Percentiles rank a stretch among this genome's conserved stretches.
Conservation (phyloP, 2,797 vertebrate species). For the Steatocranus sp. region DNA sequence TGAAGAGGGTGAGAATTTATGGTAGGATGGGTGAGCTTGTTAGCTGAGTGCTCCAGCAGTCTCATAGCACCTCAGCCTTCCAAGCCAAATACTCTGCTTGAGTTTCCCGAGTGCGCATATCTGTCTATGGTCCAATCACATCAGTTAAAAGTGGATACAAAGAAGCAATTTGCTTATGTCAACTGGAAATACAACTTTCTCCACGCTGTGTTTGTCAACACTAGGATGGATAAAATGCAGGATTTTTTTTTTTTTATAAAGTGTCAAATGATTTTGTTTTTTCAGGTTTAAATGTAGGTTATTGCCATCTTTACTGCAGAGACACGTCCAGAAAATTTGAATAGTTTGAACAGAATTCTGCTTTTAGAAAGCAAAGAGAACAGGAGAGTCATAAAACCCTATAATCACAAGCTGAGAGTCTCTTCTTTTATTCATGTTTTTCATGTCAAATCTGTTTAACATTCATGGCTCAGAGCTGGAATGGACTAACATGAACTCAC, state of each 20-base stretch:
- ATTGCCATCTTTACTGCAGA: background rate
- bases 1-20: slow-evolving; percentile 61
- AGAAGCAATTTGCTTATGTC: slow-evolving; percentile 44
- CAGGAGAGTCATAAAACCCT: background rate
- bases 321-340: background rate
- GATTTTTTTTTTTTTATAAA: background rate
- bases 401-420: slow-evolving; percentile 11
- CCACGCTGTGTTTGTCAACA: background rate
- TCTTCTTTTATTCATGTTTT: slow-evolving; percentile 45
- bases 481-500: slow-evolving; percentile 19
- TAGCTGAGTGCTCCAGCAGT: slow-evolving; percentile 29
- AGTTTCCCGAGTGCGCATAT: slow-evolving; percentile 45
- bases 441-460: slow-evolving; percentile 23
- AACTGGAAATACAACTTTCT: slow-evolving; percentile 16
- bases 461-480: slow-evolving; percentile 17
- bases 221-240: background rate
- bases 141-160: slow-evolving; percentile 45
- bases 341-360: background rate
- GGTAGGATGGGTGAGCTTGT: slow-evolving; percentile 28
- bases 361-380: slow-evolving; percentile 2
- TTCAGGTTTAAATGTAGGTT: background rate
- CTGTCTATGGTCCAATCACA: slow-evolving; percentile 44
- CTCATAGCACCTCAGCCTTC: slow-evolving; percentile 46
- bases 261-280: background rate
- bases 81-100: slow-evolving; percentile 65